Percentiles rank a stretch among this genome's conserved stretches.
phyloP scores from a whole-genome alignment of 2,888 invertebrate species.

The Argyra leucocephala region DNA sequence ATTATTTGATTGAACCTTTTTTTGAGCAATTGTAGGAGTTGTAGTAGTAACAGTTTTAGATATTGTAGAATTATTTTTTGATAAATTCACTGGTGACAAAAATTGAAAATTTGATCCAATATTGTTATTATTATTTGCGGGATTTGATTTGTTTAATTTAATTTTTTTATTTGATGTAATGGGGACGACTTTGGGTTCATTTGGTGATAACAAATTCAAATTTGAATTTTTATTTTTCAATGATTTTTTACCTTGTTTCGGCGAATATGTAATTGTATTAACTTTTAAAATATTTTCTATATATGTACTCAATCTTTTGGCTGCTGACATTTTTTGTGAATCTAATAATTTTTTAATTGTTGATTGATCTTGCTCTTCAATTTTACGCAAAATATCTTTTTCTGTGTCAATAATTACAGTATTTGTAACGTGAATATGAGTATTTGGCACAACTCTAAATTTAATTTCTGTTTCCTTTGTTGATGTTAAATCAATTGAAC shows the following conservation, averaged over 20 bases:
- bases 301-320: slow-evolving; percentile 35
- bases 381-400: slow-evolving; percentile 35
- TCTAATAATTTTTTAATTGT: slow-evolving; percentile 35
- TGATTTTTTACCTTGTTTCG: neutral
- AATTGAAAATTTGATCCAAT: neutral
- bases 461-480: slow-evolving; percentile 24
- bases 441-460: slow-evolving; percentile 39
- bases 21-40: neutral
- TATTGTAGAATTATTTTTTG: neutral
- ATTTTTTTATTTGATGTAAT: neutral
- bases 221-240: neutral
- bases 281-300: slow-evolving; percentile 21
- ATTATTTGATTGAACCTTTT: neutral
- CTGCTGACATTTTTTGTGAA: slow-evolving; percentile 36
- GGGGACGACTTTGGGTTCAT: neutral
- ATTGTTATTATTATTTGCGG: neutral
- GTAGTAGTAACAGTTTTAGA: neutral
- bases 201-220: neutral
- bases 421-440: slow-evolving; percentile 40
- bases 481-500: slow-evolving; percentile 31
- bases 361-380: slow-evolving; percentile 34
- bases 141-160: neutral
- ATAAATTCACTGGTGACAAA: neutral
- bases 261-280: neutral
- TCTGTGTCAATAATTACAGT: slow-evolving; percentile 38